Percentiles rank a stretch among this genome's conserved stretches.
Conservation (phyloP, 2,113 vertebrate genomes). For the Ranitomeya variabilis region DNA sequence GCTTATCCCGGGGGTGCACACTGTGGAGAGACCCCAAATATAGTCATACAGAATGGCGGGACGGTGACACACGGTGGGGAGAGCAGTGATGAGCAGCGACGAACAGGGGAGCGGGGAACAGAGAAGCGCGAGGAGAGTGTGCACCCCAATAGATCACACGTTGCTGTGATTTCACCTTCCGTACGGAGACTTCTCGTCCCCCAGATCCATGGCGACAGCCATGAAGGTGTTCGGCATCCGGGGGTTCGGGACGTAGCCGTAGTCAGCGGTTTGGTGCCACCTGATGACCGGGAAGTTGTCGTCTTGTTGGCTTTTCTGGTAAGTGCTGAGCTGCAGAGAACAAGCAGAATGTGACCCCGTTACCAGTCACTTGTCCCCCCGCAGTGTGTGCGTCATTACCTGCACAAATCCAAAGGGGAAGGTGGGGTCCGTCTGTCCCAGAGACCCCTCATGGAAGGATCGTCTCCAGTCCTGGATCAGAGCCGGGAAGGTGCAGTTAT, state of each 20-base stretch:
- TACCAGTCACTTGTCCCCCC: background rate
- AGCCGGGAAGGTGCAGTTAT: constrained; percentile 85
- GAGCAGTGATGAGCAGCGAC: no score
- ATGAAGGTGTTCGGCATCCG: constrained; percentile 88
- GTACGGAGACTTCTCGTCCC: constrained; percentile 79
- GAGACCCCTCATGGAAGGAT: constrained; percentile 78
- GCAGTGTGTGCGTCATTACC: constrained; percentile 66
- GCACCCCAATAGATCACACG: no score
- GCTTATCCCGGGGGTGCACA: constrained; percentile 87
- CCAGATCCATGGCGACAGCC: constrained; percentile 87
- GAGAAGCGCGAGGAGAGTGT: no score
- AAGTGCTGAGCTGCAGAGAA: constrained; percentile 76
- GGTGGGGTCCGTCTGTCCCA: constrained; percentile 71
- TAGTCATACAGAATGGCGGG: background rate
- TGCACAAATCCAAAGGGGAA: constrained; percentile 94
- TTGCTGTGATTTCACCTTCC: constrained; percentile 69
- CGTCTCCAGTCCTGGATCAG: constrained; percentile 89
- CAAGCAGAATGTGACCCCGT: background rate
- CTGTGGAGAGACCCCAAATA: constrained; percentile 65
- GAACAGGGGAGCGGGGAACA: background rate
- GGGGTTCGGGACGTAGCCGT: constrained; percentile 79
- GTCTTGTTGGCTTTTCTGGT: fast-evolving
- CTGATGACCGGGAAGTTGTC: constrained; percentile 78
- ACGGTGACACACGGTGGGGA: no score
- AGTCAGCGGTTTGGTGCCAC: constrained; percentile 91